These are phyloP conservation scores for Coboldia fuscipes DNA, from an alignment of 1,140 invertebrate species.

Conservation along the genomic window DNA sequence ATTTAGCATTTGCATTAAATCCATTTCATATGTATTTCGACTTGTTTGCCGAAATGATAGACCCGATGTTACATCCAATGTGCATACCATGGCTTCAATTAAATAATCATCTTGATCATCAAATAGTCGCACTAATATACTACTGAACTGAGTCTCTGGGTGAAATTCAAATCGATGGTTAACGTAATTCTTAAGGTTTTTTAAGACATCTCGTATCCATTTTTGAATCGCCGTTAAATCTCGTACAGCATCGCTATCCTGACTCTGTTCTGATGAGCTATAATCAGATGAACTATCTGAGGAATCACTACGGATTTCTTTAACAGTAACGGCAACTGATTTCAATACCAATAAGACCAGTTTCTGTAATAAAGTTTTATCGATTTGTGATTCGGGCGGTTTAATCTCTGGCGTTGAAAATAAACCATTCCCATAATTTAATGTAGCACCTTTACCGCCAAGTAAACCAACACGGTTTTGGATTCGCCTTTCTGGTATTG, in stretches of 20 bases:
- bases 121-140: constrained; percentile 72
- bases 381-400: constrained; percentile 16
- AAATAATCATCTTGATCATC: constrained; percentile 78
- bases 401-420: constrained; percentile 9
- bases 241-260: constrained; percentile 65
- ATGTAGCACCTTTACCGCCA: constrained; percentile 23
- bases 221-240: constrained; percentile 74
- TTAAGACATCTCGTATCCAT: constrained; percentile 60
- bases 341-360: constrained; percentile 67
- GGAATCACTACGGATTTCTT: constrained; percentile 70
- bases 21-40: no score
- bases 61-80: constrained; percentile 64
- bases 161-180: constrained; percentile 64
- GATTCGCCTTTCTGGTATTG: constrained; percentile 24
- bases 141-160: constrained; percentile 65
- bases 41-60: constrained; percentile 53
- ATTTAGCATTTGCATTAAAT: constrained; percentile 55
- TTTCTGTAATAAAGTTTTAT: constrained; percentile 58
- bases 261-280: constrained; percentile 29
- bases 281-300: constrained; percentile 61
- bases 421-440: constrained; percentile 4
- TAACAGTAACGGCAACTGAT: constrained; percentile 72
- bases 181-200: constrained; percentile 61
- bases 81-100: constrained; percentile 82
- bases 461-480: constrained; percentile 29